Base-by-base conservation (phyloP, 1,140 invertebrate species). In the Scaptomyza hsui region DNA sequence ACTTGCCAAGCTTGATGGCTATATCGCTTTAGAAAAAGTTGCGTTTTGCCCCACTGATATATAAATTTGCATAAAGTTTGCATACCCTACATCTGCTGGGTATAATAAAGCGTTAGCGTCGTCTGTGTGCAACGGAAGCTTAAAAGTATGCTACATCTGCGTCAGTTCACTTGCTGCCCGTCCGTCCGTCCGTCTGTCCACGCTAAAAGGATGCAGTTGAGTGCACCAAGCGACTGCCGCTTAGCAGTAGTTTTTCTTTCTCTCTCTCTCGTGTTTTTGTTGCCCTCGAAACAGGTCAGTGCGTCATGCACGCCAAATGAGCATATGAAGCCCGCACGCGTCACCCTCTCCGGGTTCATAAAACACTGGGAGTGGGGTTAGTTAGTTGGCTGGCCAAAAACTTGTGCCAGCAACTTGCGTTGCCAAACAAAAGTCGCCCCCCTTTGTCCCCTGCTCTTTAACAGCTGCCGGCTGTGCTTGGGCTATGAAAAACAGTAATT, bases 211-310 rank as follows among this genome's bases (percentile, higher is more conserved):
- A 67, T 51, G 52, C 75, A 78, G 75, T 71, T 63, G 77, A 80
- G 68, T 86, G 80, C 80, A 76, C 65, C 69, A 48, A 82, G 79
- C 82, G 74, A 61, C 62, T 61, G 52, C 51, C 67, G 72, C 77
- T 67, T 67, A 76, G 52, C 61, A n/a, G 32, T 44, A 49, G 6
- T 18, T 60, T n/a, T 21, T 24, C 7, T 48, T 35, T 4, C 47
- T 26, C 21, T 37, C 1, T 16, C 16, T 18, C n/a, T n/a, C n/a
- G n/a, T n/a, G 5, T 16, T 21, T 35, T 62, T 75, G 81, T 80
- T 86, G 81, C 81, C 78, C 75, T 81, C 73, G 82, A 85, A 85
- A 85, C 77, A 81, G 81, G 81, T 85, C 81, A 85, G 81, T 81
- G 81, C 81, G 73, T 88, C 65, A 63, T 86, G 77, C 81, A 85